Evolutionary conservation across 1,140 invertebrate genomes (phyloP), one percentile per base, ranked within the genome.

Genomic region (Drosophila pandora): DNA sequence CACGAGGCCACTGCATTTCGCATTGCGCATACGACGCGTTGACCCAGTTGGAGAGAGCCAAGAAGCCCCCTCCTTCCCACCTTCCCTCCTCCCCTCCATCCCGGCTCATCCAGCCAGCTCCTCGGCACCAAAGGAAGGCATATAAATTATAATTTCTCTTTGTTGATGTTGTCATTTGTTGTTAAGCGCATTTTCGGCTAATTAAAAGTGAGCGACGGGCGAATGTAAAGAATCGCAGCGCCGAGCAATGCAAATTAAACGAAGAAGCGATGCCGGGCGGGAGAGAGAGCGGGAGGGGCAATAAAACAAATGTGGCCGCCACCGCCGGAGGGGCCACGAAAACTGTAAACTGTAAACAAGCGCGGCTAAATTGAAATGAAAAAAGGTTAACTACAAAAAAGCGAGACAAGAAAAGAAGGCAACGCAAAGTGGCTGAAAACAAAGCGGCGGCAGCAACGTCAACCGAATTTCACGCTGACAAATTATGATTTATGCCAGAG

Each of bases 111-210:
- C 13, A 23, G 8, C 28, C 28, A 25, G 7, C 49, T 32, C 23
- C 9, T 13, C 9, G 2, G 7, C n/a, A 1, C 7, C 2, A 5
- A 22, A 9, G 43, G 21, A 23, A 34, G 25, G 54, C 72, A 59
- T 75, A 75, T 68, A 76, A 76, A 75, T 76, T 76, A 76, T 76
- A 76, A 76, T 76, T 76, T 76, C 73, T 76, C 72, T 76, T 76
- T 76, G 73, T 76, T 76, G 72, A 76, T 76, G 72, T 68, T 84
- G 79, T 83, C 72, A 76, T 84, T 84, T 72, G 76, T 72, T 83
- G 80, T 83, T 79, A 76, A 84, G 71, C 80, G 81, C 81, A 85
- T 80, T 84, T 82, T 84, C 59, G 80, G 80, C 80, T 84, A 84
- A 84, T 84, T 84, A 84, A 84, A 84, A 84, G 72, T 72, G 76